Evolutionary conservation across 2,888 invertebrate species (phyloP).

Genomic region (Dichetophora obliterata): DNA sequence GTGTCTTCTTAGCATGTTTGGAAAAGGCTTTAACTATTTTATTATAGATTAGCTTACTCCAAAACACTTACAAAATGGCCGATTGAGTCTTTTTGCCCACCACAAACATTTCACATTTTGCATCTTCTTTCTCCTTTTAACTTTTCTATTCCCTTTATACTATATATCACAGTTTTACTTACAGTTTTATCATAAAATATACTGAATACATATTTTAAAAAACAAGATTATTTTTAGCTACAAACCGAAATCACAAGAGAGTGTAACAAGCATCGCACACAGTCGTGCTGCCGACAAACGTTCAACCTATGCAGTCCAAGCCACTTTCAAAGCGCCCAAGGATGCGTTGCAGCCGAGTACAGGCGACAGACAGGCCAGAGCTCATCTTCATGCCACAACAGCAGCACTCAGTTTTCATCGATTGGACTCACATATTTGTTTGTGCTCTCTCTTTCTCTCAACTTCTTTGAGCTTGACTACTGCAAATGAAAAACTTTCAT

Average conservation of each 20-base stretch:
- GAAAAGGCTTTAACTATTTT: too few species aligned
- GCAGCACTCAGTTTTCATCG: constrained; percentile 54
- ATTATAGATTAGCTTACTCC: too few species aligned
- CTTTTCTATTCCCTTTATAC: neutral
- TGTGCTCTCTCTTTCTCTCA: constrained; percentile 56
- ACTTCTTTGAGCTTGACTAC: constrained; percentile 57
- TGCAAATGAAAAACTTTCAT: constrained; percentile 70
- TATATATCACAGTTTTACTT: constrained; percentile 3
- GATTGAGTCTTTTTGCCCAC: too few species aligned
- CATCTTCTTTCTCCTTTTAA: constrained; percentile 25
- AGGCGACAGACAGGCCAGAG: constrained; percentile 42
- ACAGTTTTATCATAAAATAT: neutral
- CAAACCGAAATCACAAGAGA: constrained; percentile 58
- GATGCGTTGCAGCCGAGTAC: constrained; percentile 37
- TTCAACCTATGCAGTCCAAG: constrained; percentile 30
- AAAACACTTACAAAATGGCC: too few species aligned
- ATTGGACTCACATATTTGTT: constrained; percentile 56
- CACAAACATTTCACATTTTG: constrained; percentile 14
- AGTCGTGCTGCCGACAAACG: constrained; percentile 44
- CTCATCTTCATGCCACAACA: constrained; percentile 43
- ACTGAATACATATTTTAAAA: constrained; percentile 39
- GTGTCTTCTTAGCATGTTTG: too few species aligned
- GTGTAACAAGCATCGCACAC: constrained; percentile 47
- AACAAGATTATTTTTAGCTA: constrained; percentile 49
- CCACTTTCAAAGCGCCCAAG: constrained; percentile 6